These are phyloP conservation scores for Plecturocebus donacophilus DNA, from an alignment of 2,113 vertebrate species.

Conservation along the genomic window DNA sequence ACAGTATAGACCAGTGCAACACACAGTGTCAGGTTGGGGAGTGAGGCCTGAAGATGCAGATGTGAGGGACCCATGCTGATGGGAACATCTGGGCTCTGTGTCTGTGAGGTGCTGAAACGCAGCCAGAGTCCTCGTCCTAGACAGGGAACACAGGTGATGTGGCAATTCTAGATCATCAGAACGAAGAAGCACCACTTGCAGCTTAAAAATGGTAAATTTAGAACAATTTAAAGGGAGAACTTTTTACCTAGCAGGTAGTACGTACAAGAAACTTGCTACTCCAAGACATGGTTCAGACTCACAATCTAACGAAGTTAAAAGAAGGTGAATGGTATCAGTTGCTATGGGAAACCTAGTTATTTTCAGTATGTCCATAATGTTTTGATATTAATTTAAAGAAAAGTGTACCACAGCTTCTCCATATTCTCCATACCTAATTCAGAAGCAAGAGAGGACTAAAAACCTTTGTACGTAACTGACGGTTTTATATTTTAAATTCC, in stretches of 20 bases:
- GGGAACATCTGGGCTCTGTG: background rate
- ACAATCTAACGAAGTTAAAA: background rate
- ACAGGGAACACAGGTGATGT: background rate
- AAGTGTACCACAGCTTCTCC: background rate
- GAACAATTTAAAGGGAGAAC: conserved; percentile 55
- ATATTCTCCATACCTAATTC: background rate
- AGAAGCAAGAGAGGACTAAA: background rate
- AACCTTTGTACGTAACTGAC: background rate
- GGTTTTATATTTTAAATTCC: background rate
- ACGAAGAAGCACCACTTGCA: background rate
- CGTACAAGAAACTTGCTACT: background rate
- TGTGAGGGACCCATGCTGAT: background rate
- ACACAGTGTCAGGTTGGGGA: fast-evolving
- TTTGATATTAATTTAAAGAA: conserved; percentile 39
- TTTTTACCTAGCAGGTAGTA: background rate
- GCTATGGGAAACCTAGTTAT: conserved; percentile 50
- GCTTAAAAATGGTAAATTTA: conserved; percentile 44
- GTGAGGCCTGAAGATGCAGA: background rate
- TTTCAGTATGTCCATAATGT: background rate
- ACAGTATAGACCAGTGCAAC: background rate
- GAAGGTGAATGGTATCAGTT: conserved; percentile 26
- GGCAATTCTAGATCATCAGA: background rate
- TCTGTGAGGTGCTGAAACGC: background rate
- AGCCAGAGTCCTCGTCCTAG: background rate
- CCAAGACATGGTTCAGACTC: background rate